Conservation (phyloP, 1,140 invertebrate genomes). For the Sarcophaga peregrina region DNA sequence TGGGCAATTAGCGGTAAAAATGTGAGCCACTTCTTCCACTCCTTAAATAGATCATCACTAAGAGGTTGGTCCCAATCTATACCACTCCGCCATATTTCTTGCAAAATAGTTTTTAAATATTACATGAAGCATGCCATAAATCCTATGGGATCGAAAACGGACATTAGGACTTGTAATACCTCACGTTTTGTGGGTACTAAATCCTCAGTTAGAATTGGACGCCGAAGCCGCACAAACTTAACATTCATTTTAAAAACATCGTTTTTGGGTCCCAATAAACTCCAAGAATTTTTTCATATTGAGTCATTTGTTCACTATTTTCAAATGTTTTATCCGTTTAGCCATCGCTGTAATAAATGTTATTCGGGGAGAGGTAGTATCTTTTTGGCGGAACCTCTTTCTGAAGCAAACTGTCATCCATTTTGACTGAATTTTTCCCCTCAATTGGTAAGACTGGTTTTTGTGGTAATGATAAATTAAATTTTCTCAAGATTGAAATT, state of each 20-base stretch:
- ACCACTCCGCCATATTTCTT: constrained; percentile 23
- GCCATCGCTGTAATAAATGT: background rate
- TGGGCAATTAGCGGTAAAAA: background rate
- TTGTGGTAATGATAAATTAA: no score
- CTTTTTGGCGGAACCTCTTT: no score
- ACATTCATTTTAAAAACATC: constrained; percentile 27
- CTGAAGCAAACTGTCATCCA: no score
- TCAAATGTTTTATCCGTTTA: constrained; percentile 3
- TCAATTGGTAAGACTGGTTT: no score
- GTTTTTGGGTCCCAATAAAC: background rate
- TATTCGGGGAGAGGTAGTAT: no score
- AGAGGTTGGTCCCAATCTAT: constrained; percentile 33
- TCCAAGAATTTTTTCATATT: constrained; percentile 1
- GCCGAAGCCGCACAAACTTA: background rate
- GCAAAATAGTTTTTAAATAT: constrained; percentile 51
- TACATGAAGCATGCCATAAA: constrained; percentile 52
- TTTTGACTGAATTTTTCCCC: no score
- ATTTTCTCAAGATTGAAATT: no score
- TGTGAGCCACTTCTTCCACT: constrained; percentile 45
- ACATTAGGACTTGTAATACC: constrained; percentile 49
- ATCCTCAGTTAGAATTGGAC: background rate
- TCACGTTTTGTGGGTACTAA: constrained; percentile 48
- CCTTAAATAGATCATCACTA: background rate
- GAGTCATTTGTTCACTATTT: background rate
- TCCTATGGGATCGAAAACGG: constrained; percentile 59